Base-by-base conservation (phyloP, 1,140 invertebrate species). In the Metopolophium dirhodum region DNA sequence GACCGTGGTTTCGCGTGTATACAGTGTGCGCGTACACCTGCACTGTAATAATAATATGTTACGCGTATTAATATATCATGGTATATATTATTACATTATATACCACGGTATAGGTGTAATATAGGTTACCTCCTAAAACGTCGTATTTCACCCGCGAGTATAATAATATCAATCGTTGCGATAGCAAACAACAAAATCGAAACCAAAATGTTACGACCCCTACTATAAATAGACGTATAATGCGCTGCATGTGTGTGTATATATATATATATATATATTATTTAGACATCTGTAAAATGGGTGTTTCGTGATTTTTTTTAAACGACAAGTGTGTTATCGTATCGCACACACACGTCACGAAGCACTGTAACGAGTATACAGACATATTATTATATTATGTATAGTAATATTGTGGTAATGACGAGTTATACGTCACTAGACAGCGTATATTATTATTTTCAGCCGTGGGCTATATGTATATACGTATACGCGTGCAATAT, bases 281-380 rank as follows among this genome's bases (percentile, higher is more conserved):
- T 83, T 35, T 41, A 83, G n/a, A 83, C 30, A 6, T n/a, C 8
- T 23, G 37, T 41, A n/a, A 77, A 77, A 77, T n/a, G 61, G 30
- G 61, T n/a, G 30, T 77, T 77, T 77, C 61, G 61, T 77, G 61
- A 77, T 77, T 77, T 77, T 61, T 68, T 68, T 77, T n/a, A n/a
- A 77, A 77, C 6, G 61, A 77, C 61, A 30, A 77, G 30, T 11
- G 61, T 26, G 23, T 1, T 26, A 26, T 61, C 26, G 23, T 30
- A 68, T 61, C 30, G 11, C 61, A n/a, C 61, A 68, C 6, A 68
- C 61, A n/a, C 7, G 26, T 57, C 51, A 57, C 8, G 26, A n/a
- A n/a, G 61, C 30, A 6, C 77, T 1, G 77, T 37, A n/a, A 82
- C 57, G 61, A 68, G 61, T 68, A 18, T 23, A 68, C 30, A n/a